Evolutionary conservation across 2,888 invertebrate genomes (phyloP).

Genomic region (Rhimphoctona megacephalus): DNA sequence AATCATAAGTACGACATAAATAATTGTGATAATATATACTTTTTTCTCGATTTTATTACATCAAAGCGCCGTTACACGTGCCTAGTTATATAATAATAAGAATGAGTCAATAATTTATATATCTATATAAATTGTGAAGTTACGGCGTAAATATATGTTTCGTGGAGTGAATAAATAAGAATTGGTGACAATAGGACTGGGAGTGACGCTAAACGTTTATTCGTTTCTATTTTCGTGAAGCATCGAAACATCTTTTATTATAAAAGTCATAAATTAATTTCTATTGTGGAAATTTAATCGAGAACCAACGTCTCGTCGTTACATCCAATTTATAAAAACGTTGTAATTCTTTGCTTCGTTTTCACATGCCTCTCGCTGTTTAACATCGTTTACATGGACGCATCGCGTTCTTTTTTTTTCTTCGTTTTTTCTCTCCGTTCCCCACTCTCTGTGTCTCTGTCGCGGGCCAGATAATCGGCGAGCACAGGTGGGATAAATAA

Average conservation of each 20-base stretch:
- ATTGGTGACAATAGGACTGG: constrained; percentile 22
- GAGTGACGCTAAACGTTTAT: neutral
- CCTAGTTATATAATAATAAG: neutral
- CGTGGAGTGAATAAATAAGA: neutral
- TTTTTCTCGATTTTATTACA: neutral
- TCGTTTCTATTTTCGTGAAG: neutral
- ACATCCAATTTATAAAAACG: constrained; percentile 33
- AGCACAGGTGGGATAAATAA: constrained; percentile 66
- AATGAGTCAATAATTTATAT: neutral
- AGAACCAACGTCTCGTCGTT: neutral
- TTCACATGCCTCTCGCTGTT: neutral
- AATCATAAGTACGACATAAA: neutral
- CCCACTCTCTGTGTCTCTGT: neutral
- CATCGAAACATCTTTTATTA: neutral
- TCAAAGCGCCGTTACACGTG: neutral
- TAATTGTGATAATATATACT: neutral
- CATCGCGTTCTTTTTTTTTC: neutral
- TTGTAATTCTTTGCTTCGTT: constrained; percentile 30
- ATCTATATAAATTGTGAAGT: neutral
- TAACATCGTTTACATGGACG: neutral
- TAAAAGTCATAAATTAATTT: constrained; percentile 25
- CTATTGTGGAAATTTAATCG: constrained; percentile 7
- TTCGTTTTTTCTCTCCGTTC: neutral
- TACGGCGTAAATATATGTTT: neutral
- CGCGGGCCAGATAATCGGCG: constrained; percentile 23